Evolutionary conservation across 2,113 vertebrate species (phyloP).

Genomic region (Onychostoma macrolepis): DNA sequence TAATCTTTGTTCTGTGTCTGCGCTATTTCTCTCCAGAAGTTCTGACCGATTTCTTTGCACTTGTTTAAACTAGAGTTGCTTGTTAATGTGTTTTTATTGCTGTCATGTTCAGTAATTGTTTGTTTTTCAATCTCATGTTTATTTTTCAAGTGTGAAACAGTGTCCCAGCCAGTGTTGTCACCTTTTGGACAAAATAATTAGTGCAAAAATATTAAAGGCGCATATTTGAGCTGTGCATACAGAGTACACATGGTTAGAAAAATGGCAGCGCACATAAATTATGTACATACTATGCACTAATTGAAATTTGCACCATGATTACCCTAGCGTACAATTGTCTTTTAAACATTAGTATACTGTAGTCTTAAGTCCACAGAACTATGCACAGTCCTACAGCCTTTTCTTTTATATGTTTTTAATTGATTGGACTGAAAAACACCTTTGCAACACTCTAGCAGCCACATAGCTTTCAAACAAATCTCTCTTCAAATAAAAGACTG

Average conservation of each 20-base stretch:
- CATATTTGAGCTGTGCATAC: background rate
- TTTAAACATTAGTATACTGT: background rate
- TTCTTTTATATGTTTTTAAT: constrained; percentile 2
- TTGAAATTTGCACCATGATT: background rate
- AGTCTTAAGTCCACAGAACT: background rate
- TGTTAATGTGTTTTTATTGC: background rate
- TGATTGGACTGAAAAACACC: background rate
- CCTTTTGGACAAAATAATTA: background rate
- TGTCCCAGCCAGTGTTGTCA: background rate
- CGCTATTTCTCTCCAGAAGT: background rate
- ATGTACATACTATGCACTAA: background rate
- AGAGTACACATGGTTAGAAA: background rate
- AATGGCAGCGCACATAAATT: background rate
- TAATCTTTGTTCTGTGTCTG: background rate
- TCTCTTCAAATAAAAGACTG: background rate
- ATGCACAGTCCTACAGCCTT: background rate
- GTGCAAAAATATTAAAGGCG: background rate
- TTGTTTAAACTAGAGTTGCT: background rate
- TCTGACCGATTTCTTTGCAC: background rate
- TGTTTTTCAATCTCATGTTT: background rate
- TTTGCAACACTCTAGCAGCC: background rate
- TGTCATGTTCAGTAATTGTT: background rate
- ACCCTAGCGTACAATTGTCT: background rate
- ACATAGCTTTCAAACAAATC: background rate
- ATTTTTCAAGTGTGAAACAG: background rate